phyloP scores from a whole-genome alignment of 2,888 invertebrate species.

The Liodrosophila aerea region DNA sequence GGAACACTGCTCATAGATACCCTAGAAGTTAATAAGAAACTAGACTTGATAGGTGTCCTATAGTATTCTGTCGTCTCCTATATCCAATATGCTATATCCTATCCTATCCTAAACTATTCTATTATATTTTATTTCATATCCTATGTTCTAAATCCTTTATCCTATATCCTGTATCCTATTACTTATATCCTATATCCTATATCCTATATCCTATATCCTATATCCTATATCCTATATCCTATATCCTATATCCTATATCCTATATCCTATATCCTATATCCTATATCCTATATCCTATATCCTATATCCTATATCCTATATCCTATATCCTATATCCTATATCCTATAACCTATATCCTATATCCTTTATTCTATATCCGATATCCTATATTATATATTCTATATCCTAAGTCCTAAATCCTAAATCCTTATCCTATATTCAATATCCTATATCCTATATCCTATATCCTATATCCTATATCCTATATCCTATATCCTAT shows the following conservation, averaged over 20 bases:
- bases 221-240: constrained; percentile 3
- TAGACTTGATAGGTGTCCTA: too few relatives aligned
- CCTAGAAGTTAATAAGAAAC: too few relatives aligned
- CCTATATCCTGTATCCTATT: not conserved
- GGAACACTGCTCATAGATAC: too few relatives aligned
- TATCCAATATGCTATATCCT: not conserved
- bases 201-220: constrained; percentile 1
- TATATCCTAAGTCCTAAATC: not conserved
- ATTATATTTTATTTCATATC: constrained; percentile 1
- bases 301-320: constrained; percentile 9
- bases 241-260: constrained; percentile 2
- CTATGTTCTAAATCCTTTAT: not conserved
- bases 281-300: constrained; percentile 5
- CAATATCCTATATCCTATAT: constrained; percentile 9
- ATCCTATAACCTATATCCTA: constrained; percentile 1
- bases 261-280: constrained; percentile 5
- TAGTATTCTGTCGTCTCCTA: too few relatives aligned
- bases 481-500: constrained; percentile 3
- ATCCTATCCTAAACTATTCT: too few relatives aligned
- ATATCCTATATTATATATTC: constrained; percentile 6
- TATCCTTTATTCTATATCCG: constrained; percentile 4
- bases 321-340: constrained; percentile 4
- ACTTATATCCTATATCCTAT: constrained; percentile 1
- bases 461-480: constrained; percentile 6
- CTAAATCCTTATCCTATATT: constrained; percentile 3